A percentile compares a stretch with the other conserved stretches of the same genome.
These are phyloP conservation scores for Brevimyrus niger DNA, from an alignment of 2,113 vertebrate genomes.

Conservation along the genomic window DNA sequence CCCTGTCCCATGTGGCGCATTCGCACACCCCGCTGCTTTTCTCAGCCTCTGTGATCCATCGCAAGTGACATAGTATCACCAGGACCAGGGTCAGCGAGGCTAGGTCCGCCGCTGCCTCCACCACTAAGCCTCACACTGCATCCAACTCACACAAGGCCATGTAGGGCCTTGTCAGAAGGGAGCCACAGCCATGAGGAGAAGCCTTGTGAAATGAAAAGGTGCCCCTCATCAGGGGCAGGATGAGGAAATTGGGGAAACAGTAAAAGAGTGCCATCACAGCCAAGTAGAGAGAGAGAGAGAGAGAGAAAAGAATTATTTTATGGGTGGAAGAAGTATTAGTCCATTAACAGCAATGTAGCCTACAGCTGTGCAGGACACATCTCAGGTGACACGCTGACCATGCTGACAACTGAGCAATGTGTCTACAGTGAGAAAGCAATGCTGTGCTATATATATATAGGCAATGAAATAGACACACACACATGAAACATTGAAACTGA, in stretches of 20 bases:
- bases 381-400: too few relatives aligned
- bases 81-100: constrained; percentile 74
- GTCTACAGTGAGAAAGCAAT: too few relatives aligned
- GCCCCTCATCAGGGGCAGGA: constrained; percentile 62
- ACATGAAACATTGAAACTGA: too few relatives aligned
- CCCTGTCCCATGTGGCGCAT: constrained; percentile 72
- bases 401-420: too few relatives aligned
- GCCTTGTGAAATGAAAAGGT: constrained; percentile 55
- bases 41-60: constrained; percentile 80
- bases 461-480: too few relatives aligned
- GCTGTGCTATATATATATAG: too few relatives aligned
- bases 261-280: constrained; percentile 50
- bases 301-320: too few relatives aligned
- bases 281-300: constrained; percentile 22
- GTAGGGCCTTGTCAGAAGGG: constrained; percentile 74
- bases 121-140: constrained; percentile 85
- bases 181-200: constrained; percentile 72
- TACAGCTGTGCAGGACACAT: too few relatives aligned
- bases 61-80: constrained; percentile 78
- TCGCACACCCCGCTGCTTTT: constrained; percentile 73
- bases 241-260: constrained; percentile 50
- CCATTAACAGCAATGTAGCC: too few relatives aligned
- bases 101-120: constrained; percentile 74
- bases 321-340: too few relatives aligned
- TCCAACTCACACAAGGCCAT: constrained; percentile 88